Conservation (phyloP, 2,113 vertebrate genomes). For the Glareola pratincola region DNA sequence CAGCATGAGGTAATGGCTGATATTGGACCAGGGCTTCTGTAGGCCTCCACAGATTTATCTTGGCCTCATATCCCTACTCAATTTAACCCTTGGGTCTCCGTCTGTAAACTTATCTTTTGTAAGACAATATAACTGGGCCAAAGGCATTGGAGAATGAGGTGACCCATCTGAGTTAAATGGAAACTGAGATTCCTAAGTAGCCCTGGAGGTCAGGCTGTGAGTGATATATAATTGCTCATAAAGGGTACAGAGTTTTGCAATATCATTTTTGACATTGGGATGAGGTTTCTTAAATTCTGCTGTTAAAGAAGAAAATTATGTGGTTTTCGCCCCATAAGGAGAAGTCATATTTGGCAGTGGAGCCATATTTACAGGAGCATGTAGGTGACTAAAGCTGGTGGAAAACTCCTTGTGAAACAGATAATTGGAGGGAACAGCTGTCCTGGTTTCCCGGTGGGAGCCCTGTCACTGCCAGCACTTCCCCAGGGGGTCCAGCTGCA, state of each 20-base stretch:
- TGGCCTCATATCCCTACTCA: not conserved
- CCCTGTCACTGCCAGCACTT: not conserved
- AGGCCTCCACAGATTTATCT: not conserved
- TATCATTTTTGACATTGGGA: not conserved
- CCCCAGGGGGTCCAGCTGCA: not conserved
- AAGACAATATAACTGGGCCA: not conserved
- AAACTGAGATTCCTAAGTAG: not conserved
- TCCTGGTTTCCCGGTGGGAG: not conserved
- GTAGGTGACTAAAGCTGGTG: not conserved
- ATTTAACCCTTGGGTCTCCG: not conserved
- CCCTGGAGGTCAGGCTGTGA: not conserved
- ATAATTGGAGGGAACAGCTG: not conserved
- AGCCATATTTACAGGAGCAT: not conserved
- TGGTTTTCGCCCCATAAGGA: not conserved
- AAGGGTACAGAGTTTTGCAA: not conserved
- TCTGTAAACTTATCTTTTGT: not conserved
- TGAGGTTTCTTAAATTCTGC: not conserved
- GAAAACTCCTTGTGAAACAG: not conserved
- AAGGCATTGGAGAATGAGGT: not conserved
- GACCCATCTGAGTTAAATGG: not conserved
- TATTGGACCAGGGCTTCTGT: not conserved
- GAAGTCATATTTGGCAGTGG: not conserved
- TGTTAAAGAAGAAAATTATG: not conserved
- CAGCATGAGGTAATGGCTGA: rapidly evolving
- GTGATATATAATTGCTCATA: not conserved